Conservation (phyloP, 2,888 invertebrate species). For the Crossocerus cetratus region DNA sequence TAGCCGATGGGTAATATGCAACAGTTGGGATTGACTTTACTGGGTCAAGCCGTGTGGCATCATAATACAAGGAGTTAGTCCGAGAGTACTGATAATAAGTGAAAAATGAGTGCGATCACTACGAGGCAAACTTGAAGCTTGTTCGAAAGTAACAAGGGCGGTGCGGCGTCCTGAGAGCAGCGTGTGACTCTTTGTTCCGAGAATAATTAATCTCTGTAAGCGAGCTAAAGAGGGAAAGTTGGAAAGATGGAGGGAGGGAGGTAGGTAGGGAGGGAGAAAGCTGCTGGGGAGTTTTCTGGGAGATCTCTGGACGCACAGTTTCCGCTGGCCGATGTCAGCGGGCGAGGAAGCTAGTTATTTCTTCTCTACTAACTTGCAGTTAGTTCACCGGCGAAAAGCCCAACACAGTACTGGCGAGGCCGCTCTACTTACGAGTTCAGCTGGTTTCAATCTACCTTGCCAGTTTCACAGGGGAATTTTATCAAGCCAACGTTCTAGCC, state of each 20-base stretch:
- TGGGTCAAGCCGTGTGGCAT: too few species aligned
- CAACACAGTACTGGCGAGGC: conserved; percentile 5
- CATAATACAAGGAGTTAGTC: too few species aligned
- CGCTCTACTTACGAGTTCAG: too few species aligned
- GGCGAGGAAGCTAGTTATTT: conserved; percentile 41
- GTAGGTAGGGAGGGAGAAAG: conserved; percentile 4
- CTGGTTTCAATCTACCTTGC: not conserved
- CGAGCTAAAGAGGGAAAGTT: conserved; percentile 39
- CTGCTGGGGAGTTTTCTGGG: conserved; percentile 25
- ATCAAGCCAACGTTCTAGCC: not conserved
- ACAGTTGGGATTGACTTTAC: too few species aligned
- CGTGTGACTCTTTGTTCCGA: conserved; percentile 58
- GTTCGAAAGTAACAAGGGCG: too few species aligned
- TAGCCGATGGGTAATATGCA: too few species aligned
- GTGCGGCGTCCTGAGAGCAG: conserved; percentile 15
- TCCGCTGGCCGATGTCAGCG: conserved; percentile 38
- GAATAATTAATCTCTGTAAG: conserved; percentile 64
- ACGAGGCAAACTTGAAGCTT: too few species aligned
- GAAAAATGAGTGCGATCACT: too few species aligned
- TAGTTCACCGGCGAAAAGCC: conserved; percentile 23
- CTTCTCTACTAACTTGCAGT: conserved; percentile 26
- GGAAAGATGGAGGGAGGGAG: too few species aligned
- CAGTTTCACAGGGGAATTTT: not conserved
- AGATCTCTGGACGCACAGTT: conserved; percentile 36
- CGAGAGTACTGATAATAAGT: too few species aligned